These are phyloP conservation scores for Cnemophilus loriae DNA, from an alignment of 2,113 vertebrate genomes.

Conservation along the genomic window DNA sequence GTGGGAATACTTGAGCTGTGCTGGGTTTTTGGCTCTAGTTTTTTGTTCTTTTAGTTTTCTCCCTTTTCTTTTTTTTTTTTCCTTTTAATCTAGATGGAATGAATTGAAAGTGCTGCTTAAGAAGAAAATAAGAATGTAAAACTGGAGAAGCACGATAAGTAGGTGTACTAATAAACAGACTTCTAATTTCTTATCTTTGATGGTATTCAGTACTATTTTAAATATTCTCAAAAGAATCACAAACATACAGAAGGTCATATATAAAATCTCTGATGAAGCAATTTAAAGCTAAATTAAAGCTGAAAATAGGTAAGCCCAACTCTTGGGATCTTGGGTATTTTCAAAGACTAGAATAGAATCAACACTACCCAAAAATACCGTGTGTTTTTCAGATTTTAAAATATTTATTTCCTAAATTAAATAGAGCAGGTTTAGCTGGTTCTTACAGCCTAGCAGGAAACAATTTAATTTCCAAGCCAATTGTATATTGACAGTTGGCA, in stretches of 20 bases:
- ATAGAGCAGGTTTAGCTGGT: conserved; percentile 46
- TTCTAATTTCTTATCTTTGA: conserved; percentile 58
- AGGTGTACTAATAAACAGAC: conserved; percentile 43
- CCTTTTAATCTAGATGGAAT: neutral
- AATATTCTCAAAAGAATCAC: conserved; percentile 49
- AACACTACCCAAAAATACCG: conserved; percentile 29
- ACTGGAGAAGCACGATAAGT: neutral
- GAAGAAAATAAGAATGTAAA: conserved; percentile 21
- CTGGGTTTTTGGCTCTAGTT: neutral
- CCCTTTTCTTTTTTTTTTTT: too few relatives aligned
- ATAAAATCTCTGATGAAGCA: conserved; percentile 42
- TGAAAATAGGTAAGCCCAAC: conserved; percentile 57
- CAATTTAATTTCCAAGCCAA: conserved; percentile 65
- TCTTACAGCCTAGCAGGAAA: conserved; percentile 63
- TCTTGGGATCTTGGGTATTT: conserved; percentile 44
- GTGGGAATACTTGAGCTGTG: neutral
- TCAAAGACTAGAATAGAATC: conserved; percentile 57
- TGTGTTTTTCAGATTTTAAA: conserved; percentile 57
- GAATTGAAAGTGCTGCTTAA: conserved; percentile 23
- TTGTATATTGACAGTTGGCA: conserved; percentile 56
- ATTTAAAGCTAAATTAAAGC: conserved; percentile 60
- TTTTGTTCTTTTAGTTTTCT: neutral
- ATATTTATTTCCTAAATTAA: conserved; percentile 70
- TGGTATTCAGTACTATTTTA: conserved; percentile 51
- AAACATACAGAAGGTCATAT: conserved; percentile 43